Base-by-base conservation (phyloP, 2,113 vertebrate genomes). In the Megalops atlanticus region DNA sequence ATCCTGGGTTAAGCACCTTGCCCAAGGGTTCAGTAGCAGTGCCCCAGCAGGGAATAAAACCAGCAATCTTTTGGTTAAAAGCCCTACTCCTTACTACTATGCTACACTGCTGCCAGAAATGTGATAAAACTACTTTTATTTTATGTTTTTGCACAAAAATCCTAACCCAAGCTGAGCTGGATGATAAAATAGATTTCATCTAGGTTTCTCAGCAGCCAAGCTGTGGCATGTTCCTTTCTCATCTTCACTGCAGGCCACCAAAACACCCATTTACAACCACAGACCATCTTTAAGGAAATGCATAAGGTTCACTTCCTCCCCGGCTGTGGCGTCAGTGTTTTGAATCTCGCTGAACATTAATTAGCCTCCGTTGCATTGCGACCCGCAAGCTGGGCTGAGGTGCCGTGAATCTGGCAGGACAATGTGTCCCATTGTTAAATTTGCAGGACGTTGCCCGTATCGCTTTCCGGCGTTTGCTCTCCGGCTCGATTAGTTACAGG, bases 401-500 rank as follows among this genome's bases (percentile, higher is more conserved):
- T 4, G 45, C 6, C 77, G 79, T 16, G 74, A 40, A 79, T 77
- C 76, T 47, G 71, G 36, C 12, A 16, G 33, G 71, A 83, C 81
- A 84, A 79, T 45, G 58, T 38, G n/a, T 2, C 45, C 76, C 38
- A 82, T 86, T 90, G 85, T 85, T 69, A 35, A 33, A 4, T 33
- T 16, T 14, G 31, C n/a, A 76, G 52, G 39, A 54, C 21, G 49
- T 77, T 27, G 35, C 54, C 39, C 64, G 79, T 88, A 84, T 91
- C 82, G 0, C 69, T 87, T 87, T 83, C 77, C 40, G 39, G 33
- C 54, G 58, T 74, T 88, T 88, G 84, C 75, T 88, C 79, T 82
- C 64, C 41, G 21, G 45, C 33, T 43, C 45, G 70, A 78, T 76
- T 77, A 69, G 36, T 79, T 52, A 31, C 78, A 77, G 40, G 36